A percentile compares a stretch with the other conserved stretches of the same genome.
Conservation (phyloP, 1,140 invertebrate genomes). For the Sarcophaga bullata region DNA sequence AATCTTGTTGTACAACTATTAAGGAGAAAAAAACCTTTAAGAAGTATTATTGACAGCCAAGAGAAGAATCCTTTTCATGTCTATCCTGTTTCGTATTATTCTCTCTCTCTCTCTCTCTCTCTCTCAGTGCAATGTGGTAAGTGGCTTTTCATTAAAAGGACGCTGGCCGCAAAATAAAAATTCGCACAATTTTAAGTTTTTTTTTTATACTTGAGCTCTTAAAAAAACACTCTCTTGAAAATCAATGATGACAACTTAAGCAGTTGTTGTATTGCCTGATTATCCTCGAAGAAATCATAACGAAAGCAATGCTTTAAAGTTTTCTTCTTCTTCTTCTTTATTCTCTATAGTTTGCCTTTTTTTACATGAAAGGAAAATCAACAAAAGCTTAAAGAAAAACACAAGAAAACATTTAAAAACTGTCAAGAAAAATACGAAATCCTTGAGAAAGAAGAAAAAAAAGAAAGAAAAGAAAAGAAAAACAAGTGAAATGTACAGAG, state of each 20-base stretch:
- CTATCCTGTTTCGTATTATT: too few species aligned
- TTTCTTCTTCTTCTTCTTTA: too few species aligned
- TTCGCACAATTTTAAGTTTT: not conserved
- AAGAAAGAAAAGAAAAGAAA: not conserved
- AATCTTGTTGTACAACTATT: too few species aligned
- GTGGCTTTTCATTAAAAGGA: too few species aligned
- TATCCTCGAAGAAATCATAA: slow-evolving; percentile 6
- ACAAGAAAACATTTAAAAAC: slow-evolving; percentile 19
- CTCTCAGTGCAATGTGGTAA: too few species aligned
- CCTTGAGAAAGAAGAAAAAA: not conserved
- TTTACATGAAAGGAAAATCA: not conserved
- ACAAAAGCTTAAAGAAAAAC: slow-evolving; percentile 2
- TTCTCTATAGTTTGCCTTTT: not conserved
- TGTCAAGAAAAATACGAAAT: slow-evolving; percentile 15
- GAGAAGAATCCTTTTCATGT: too few species aligned
- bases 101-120: too few species aligned
- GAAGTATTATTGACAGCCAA: too few species aligned
- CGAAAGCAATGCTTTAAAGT: not conserved
- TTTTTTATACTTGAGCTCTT: not conserved
- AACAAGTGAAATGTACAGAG: not conserved
- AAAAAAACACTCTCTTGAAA: slow-evolving; percentile 38
- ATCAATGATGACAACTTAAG: slow-evolving; percentile 46
- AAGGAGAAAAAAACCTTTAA: too few species aligned
- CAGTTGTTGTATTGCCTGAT: slow-evolving; percentile 34
- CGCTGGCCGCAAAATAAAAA: too few species aligned